Evolutionary conservation across 1,140 invertebrate species (phyloP).

Genomic region (Pseudomyrmex concolor): DNA sequence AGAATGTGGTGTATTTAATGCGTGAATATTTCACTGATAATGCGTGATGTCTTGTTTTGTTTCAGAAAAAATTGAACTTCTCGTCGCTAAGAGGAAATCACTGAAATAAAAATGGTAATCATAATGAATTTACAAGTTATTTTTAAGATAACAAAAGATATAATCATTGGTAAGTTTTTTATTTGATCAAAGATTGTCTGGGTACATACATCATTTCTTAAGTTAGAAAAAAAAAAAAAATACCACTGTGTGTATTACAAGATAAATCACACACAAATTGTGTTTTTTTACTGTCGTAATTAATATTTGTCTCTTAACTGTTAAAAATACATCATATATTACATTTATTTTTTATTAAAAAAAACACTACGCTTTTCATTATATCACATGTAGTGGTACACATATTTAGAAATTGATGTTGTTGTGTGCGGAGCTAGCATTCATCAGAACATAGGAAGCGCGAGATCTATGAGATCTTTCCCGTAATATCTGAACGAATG

Average conservation of each 20-base stretch:
- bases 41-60: conserved; percentile 57
- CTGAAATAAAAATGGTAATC: neutral
- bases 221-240: too few relatives aligned
- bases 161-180: too few relatives aligned
- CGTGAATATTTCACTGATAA: neutral
- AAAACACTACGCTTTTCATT: neutral
- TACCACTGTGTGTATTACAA: too few relatives aligned
- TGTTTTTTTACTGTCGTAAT: too few relatives aligned
- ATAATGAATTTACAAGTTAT: too few relatives aligned
- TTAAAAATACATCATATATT: neutral
- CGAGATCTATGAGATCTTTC: conserved; percentile 91
- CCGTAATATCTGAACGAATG: conserved; percentile 90
- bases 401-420: neutral
- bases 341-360: too few relatives aligned
- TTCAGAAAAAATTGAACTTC: conserved; percentile 75
- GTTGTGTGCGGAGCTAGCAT: neutral
- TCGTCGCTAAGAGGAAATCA: conserved; percentile 25
- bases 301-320: too few relatives aligned
- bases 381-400: neutral
- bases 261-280: too few relatives aligned
- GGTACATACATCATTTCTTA: too few relatives aligned
- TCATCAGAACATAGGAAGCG: conserved; percentile 87
- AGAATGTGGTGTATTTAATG: neutral
- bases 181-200: too few relatives aligned
- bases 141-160: too few relatives aligned